A percentile compares a stretch with the other conserved stretches of the same genome.
phyloP scores from a whole-genome alignment of 2,888 invertebrate species.

The Drosophila colorata region DNA sequence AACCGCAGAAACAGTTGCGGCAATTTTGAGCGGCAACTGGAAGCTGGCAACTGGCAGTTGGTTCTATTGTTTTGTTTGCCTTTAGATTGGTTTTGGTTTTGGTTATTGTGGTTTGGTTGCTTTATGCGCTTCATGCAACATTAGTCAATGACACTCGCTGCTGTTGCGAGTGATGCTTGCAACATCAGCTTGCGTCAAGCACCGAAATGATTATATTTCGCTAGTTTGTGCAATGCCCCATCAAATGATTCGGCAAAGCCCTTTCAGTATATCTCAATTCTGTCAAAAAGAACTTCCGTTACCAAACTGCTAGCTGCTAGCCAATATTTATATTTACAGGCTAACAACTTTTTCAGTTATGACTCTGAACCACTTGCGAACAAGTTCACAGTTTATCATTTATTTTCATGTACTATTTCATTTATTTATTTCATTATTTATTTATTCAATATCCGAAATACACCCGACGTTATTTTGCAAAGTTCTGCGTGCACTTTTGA shows the following conservation, averaged over 20 bases:
- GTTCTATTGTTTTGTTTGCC: conserved; percentile 61
- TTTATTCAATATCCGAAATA: too few relatives aligned
- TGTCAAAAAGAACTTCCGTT: neutral
- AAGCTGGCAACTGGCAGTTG: conserved; percentile 27
- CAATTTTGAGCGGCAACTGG: conserved; percentile 35
- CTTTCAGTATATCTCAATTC: conserved; percentile 8
- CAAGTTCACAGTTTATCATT: conserved; percentile 11
- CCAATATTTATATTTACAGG: too few relatives aligned
- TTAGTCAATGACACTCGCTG: conserved; percentile 76
- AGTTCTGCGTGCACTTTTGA: too few relatives aligned
- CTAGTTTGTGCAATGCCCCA: conserved; percentile 51
- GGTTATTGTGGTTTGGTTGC: conserved; percentile 71
- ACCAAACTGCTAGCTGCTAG: too few relatives aligned
- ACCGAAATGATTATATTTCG: conserved; percentile 63
- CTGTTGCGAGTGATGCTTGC: conserved; percentile 41
- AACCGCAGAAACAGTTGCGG: conserved; percentile 51
- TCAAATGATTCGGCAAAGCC: conserved; percentile 19
- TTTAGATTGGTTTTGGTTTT: conserved; percentile 66
- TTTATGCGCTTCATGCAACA: conserved; percentile 78
- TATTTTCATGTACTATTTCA: too few relatives aligned
- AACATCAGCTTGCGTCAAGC: conserved; percentile 74
- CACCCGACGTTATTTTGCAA: too few relatives aligned
- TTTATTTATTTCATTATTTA: too few relatives aligned
- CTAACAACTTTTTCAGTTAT: neutral
- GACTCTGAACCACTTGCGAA: conserved; percentile 8